Evolutionary conservation across 1,140 invertebrate species (phyloP), one percentile per base, ranked within the genome.

Genomic region (Drosophila repleta): DNA sequence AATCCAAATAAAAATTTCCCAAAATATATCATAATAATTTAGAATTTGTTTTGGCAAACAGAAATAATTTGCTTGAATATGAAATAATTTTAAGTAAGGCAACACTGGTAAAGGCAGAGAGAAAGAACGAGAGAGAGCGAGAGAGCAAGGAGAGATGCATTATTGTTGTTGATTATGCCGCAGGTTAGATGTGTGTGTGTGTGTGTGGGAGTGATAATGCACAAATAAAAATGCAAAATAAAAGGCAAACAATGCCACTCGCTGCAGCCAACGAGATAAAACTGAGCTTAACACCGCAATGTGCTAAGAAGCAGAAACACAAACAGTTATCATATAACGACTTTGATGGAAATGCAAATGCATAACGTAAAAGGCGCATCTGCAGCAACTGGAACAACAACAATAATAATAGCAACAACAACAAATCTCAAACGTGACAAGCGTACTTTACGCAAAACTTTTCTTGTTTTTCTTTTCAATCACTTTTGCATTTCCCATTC

Each of bases 131-230:
- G 7, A 29, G 29, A 7, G 7, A 29, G 0, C 6, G 29, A 29
- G 29, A 29, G 17, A 46, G 15, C 48, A 29, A 26, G 24, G 17
- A 49, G 35, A 49, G 49, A 57, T 45, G 61, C 45, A 53, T 70
- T 70, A 56, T 51, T 64, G 41, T 53, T 69, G 49, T 15, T 64
- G 67, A 57, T 65, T 70, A 70, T 70, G 45, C 67, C 51, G 67
- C 67, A 70, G 61, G 60, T 69, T 69, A 18, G 5, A 35, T 57
- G 52, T 53, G 15, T 18, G 48, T 41, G 26, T 65, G 37, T 41
- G 26, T 65, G 46, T 60, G 49, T 72, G 69, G 63, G 63, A 67
- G 69, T 72, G 69, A 72, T 72, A 72, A 72, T 72, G 69, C 63
- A 72, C 63, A 67, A 58, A 58, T 17, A 41, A 55, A 55, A 57